A percentile compares a stretch with the other conserved stretches of the same genome.
Conservation (phyloP, 2,888 invertebrate genomes). For the Lepetodrilus schrolli region DNA sequence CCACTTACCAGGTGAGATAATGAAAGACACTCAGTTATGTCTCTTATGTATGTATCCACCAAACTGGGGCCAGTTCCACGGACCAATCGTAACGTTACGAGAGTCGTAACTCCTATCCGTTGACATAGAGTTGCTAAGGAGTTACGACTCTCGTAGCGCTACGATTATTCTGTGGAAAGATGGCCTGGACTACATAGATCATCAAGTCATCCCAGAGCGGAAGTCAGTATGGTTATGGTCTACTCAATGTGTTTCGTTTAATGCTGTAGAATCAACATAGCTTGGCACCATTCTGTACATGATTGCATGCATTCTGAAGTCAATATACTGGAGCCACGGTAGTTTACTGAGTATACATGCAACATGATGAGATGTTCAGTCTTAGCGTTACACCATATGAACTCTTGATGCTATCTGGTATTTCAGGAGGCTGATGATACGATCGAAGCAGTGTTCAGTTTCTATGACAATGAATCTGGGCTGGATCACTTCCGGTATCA, state of each 20-base stretch:
- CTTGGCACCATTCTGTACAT: background rate
- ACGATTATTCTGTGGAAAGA: too few relatives aligned
- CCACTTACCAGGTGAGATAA: constrained; percentile 49
- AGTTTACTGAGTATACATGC: background rate
- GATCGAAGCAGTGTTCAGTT: constrained; percentile 50
- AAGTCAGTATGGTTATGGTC: too few relatives aligned
- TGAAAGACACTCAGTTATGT: too few relatives aligned
- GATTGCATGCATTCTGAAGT: background rate
- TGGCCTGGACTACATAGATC: too few relatives aligned
- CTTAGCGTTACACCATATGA: background rate
- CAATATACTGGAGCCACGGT: background rate
- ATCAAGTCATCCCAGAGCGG: too few relatives aligned
- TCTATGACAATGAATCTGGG: constrained; percentile 55
- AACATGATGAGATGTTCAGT: background rate
- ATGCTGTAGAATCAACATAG: too few relatives aligned
- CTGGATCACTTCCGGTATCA: constrained; percentile 50
- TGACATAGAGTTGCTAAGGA: too few relatives aligned
- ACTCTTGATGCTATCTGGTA: background rate
- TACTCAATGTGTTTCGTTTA: too few relatives aligned
- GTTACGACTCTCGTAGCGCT: too few relatives aligned
- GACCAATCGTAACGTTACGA: too few relatives aligned
- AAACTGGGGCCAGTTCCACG: background rate
- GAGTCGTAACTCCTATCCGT: too few relatives aligned
- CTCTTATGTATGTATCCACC: too few relatives aligned
- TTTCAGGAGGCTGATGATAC: constrained; percentile 37